phyloP scores from a whole-genome alignment of 2,113 vertebrate genomes.

The Anthoscopus minutus region DNA sequence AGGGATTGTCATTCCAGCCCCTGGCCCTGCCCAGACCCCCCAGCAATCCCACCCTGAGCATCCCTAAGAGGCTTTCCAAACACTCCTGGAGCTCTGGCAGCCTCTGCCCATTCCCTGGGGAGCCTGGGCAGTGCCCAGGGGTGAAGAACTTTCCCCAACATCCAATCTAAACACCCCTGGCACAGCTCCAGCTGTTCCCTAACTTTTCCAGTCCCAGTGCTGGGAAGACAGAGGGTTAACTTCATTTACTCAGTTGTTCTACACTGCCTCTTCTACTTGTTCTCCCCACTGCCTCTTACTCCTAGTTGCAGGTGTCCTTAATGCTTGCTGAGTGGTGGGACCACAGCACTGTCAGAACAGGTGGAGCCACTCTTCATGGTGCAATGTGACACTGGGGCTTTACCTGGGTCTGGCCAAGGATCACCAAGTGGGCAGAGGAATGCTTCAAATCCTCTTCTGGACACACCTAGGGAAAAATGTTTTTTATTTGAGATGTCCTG shows the following conservation, averaged over 20 bases:
- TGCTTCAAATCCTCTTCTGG: neutral
- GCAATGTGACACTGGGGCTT: neutral
- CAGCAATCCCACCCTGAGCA: neutral
- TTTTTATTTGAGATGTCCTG: neutral
- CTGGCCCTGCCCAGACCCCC: neutral
- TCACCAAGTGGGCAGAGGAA: neutral
- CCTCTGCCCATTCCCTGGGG: neutral
- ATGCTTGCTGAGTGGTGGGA: neutral
- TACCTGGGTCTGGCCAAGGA: neutral
- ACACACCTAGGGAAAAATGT: neutral
- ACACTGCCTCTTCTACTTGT: neutral
- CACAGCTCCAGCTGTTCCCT: neutral
- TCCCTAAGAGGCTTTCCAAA: neutral
- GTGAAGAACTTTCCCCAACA: neutral
- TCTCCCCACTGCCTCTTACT: neutral
- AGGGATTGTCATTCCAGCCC: neutral
- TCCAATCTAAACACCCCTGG: neutral
- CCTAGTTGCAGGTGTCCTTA: neutral
- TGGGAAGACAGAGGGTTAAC: neutral
- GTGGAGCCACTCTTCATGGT: neutral
- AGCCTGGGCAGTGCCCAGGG: neutral
- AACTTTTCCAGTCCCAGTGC: neutral
- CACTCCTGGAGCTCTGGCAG: neutral
- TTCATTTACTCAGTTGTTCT: neutral
- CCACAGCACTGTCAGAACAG: neutral